phyloP scores from a whole-genome alignment of 2,797 vertebrate species.

The Sparus aurata region DNA sequence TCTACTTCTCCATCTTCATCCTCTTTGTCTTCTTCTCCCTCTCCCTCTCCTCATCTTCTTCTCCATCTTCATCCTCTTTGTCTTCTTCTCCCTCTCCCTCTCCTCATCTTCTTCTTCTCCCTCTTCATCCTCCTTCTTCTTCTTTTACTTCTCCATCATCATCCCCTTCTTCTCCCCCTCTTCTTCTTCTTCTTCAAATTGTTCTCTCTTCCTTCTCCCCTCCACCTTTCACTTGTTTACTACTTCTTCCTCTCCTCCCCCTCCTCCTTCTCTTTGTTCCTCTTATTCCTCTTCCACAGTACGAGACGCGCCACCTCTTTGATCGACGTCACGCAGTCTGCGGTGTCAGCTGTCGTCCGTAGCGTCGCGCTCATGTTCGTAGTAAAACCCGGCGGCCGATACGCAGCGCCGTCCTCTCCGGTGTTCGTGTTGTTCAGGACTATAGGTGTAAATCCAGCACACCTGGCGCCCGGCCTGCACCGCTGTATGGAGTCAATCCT shows the following conservation, averaged over 20 bases:
- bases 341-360: constrained; percentile 7
- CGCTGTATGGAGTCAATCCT: constrained; percentile 15
- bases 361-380: background rate
- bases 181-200: too few relatives aligned
- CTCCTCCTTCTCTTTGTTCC: background rate
- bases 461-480: constrained; percentile 2
- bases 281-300: background rate
- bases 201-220: background rate
- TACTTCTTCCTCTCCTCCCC: too few relatives aligned
- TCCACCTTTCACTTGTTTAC: background rate
- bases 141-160: too few relatives aligned
- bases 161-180: background rate
- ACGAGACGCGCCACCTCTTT: too few relatives aligned
- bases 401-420: background rate
- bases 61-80: rapidly evolving
- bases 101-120: background rate
- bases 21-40: background rate
- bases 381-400: background rate
- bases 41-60: too few relatives aligned
- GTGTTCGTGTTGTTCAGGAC: background rate
- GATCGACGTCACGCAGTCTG: background rate
- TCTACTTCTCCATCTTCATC: background rate
- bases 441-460: constrained; percentile 26
- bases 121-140: too few relatives aligned
- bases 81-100: background rate